These are phyloP conservation scores for Brachystomella parvula DNA, from an alignment of 1,140 invertebrate genomes.

Conservation along the genomic window DNA sequence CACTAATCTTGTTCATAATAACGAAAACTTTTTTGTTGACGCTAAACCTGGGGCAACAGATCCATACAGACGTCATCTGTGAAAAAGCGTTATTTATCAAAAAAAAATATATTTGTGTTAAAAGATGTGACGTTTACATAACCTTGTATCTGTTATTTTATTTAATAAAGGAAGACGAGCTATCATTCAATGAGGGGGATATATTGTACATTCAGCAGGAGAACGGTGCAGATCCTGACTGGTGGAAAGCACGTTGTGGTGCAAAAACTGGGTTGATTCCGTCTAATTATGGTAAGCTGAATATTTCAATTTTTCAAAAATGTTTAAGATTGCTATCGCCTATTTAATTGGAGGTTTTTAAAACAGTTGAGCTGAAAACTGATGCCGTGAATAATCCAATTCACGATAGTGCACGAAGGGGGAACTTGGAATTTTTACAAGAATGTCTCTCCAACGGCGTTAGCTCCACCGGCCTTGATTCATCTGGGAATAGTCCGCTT, in stretches of 20 bases:
- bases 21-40: background rate
- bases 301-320: background rate
- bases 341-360: background rate
- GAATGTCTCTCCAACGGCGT: constrained; percentile 59
- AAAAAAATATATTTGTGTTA: no score
- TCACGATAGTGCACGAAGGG: constrained; percentile 62
- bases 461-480: constrained; percentile 60
- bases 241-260: constrained; percentile 58
- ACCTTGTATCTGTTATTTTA: constrained; percentile 3
- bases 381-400: constrained; percentile 57
- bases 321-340: background rate
- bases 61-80: no score
- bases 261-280: constrained; percentile 56
- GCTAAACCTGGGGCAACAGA: background rate
- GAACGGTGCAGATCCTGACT: constrained; percentile 45
- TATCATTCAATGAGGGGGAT: constrained; percentile 61
- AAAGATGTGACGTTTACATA: no score
- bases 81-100: no score
- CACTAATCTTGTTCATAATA: no score
- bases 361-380: constrained; percentile 54
- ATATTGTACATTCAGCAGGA: constrained; percentile 56
- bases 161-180: constrained; percentile 46
- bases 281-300: constrained; percentile 54
- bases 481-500: constrained; percentile 58
- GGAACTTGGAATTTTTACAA: constrained; percentile 55